Conservation (phyloP, 2,797 vertebrate species). For the Dryobates pubescens region DNA sequence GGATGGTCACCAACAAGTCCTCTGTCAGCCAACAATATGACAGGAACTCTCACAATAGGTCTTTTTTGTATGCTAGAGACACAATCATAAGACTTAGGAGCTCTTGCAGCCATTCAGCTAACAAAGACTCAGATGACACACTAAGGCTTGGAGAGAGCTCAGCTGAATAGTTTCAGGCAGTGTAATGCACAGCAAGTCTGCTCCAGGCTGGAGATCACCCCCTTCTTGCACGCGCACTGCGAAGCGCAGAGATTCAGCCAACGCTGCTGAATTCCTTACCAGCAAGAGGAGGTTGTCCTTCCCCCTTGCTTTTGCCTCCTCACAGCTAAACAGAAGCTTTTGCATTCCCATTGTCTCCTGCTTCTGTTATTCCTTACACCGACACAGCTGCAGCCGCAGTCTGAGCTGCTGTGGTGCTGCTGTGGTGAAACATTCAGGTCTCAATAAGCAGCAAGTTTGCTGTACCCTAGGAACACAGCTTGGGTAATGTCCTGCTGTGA, state of each 20-base stretch:
- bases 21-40: neutral
- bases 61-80: neutral
- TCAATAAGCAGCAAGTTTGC: neutral
- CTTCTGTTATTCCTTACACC: fast-evolving
- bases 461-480: neutral
- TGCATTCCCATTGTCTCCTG: neutral
- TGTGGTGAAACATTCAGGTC: neutral
- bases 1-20: neutral
- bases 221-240: neutral
- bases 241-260: neutral
- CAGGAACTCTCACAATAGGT: neutral
- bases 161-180: too few species aligned
- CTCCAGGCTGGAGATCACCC: neutral
- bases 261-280: neutral
- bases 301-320: neutral
- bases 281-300: neutral
- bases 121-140: neutral
- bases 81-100: fast-evolving
- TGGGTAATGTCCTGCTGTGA: neutral
- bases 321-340: neutral
- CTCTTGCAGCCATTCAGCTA: neutral
- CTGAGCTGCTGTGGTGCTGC: neutral
- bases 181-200: too few species aligned
- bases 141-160: too few species aligned
- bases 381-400: neutral